These are phyloP conservation scores for Xestia xanthographa DNA, from an alignment of 2,888 invertebrate genomes.

Conservation along the genomic window DNA sequence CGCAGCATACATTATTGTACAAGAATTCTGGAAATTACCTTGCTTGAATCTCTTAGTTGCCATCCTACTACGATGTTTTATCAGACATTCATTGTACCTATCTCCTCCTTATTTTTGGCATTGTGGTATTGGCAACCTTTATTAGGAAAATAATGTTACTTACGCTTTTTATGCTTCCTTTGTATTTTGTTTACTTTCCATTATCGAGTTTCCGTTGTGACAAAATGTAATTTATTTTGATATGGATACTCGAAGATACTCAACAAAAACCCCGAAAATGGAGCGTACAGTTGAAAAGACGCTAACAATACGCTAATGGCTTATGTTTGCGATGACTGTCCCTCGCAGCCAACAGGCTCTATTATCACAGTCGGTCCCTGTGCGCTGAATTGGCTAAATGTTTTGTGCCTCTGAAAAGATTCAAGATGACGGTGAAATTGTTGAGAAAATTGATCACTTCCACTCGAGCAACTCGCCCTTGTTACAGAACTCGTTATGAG, in stretches of 20 bases:
- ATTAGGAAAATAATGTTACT: constrained; percentile 23
- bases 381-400: constrained; percentile 90
- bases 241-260: constrained; percentile 74
- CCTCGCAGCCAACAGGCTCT: constrained; percentile 86
- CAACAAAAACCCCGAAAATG: constrained; percentile 77
- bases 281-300: constrained; percentile 82
- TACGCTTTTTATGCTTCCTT: constrained; percentile 23
- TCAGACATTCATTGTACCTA: background rate
- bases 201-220: constrained; percentile 49
- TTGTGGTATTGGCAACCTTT: constrained; percentile 3
- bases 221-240: constrained; percentile 67
- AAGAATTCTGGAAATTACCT: constrained; percentile 52
- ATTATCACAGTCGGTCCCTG: constrained; percentile 85
- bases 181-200: constrained; percentile 40
- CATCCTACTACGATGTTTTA: background rate
- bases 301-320: constrained; percentile 89
- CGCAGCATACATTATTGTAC: constrained; percentile 70
- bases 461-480: constrained; percentile 82
- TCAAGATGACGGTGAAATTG: constrained; percentile 89
- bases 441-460: constrained; percentile 90
- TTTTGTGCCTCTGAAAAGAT: constrained; percentile 89
- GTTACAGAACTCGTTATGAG: constrained; percentile 75
- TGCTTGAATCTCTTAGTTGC: background rate
- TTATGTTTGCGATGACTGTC: constrained; percentile 88
- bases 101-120: background rate